Conservation (phyloP, 2,888 invertebrate genomes). For the Brachylomia viminalis region DNA sequence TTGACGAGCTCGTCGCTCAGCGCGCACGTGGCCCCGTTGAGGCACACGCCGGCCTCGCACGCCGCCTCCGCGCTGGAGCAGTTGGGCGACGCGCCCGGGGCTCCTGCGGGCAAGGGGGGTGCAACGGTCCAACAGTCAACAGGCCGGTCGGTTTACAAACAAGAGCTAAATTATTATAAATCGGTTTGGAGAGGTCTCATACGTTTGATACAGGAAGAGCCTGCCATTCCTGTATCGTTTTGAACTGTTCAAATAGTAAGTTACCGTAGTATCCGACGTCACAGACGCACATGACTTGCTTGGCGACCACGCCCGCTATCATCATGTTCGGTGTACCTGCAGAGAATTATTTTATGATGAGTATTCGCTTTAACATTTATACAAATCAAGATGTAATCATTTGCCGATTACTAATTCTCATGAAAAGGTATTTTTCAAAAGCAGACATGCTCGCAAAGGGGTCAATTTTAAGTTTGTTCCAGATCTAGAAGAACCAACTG, state of each 20-base stretch:
- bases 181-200: background rate
- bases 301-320: slow-evolving; percentile 77
- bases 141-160: background rate
- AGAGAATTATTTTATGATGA: background rate
- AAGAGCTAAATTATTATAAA: background rate
- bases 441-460: too few relatives aligned
- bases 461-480: too few relatives aligned
- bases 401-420: background rate
- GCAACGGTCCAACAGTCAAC: background rate
- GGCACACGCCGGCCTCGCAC: slow-evolving; percentile 93
- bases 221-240: background rate
- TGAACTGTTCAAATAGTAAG: slow-evolving; percentile 13
- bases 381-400: background rate
- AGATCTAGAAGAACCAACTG: too few relatives aligned
- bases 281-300: slow-evolving; percentile 91
- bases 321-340: slow-evolving; percentile 76
- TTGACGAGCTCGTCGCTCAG: slow-evolving; percentile 90
- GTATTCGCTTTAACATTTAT: background rate
- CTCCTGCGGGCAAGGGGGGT: slow-evolving; percentile 66
- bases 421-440: background rate
- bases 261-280: slow-evolving; percentile 92
- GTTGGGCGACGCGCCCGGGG: slow-evolving; percentile 81
- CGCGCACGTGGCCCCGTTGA: slow-evolving; percentile 94
- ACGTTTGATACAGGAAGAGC: background rate
- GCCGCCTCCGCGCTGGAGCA: slow-evolving; percentile 82